Percentiles rank a stretch among this genome's conserved stretches.
phyloP scores from a whole-genome alignment of 2,113 vertebrate genomes.

The Tragelaphus imberbis region DNA sequence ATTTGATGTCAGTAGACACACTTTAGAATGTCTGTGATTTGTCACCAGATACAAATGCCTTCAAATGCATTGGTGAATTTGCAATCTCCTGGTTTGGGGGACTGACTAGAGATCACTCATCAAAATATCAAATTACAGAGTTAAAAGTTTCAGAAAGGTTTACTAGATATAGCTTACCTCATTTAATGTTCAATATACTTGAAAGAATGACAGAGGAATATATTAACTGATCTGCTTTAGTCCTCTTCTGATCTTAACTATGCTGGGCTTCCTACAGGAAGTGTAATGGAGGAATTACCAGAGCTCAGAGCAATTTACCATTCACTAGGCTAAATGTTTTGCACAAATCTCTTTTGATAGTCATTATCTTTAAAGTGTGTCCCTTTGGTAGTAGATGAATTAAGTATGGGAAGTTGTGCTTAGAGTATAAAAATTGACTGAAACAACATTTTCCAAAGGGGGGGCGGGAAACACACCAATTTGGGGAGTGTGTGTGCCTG shows the following conservation, averaged over 20 bases:
- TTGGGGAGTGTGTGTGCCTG: neutral
- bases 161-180: neutral
- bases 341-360: neutral
- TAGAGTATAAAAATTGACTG: neutral
- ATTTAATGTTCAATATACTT: neutral
- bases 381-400: neutral
- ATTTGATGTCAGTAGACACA: neutral
- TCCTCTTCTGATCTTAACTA: neutral
- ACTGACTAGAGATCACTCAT: neutral
- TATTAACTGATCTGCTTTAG: neutral
- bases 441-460: neutral
- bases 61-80: neutral
- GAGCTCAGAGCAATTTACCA: neutral
- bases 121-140: neutral
- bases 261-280: neutral
- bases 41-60: neutral
- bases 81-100: neutral
- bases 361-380: constrained; percentile 23
- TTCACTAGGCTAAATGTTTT: neutral
- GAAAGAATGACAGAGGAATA: neutral
- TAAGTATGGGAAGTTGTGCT: neutral
- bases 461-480: neutral
- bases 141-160: neutral
- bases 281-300: neutral
- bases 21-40: neutral